These are phyloP conservation scores for Creontiades dilutus DNA, from an alignment of 2,888 invertebrate species.

Conservation along the genomic window DNA sequence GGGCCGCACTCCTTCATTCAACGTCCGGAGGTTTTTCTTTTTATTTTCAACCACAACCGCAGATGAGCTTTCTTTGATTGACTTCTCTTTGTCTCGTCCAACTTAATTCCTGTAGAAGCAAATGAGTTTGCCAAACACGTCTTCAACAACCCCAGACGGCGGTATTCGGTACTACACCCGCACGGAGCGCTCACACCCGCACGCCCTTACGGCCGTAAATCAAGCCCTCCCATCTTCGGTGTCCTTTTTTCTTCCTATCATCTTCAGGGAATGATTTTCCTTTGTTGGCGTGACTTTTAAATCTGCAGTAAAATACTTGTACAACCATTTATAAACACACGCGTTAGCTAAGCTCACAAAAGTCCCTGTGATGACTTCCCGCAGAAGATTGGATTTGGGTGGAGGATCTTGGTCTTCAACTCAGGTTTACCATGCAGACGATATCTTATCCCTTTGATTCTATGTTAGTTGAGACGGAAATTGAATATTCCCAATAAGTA, in stretches of 20 bases:
- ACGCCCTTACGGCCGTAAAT: neutral
- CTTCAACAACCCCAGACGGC: neutral
- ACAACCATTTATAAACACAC: neutral
- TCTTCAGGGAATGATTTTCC: neutral
- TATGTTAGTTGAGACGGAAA: too few relatives aligned
- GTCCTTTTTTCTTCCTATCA: neutral
- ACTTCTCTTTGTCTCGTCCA: constrained; percentile 20
- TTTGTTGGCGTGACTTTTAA: neutral
- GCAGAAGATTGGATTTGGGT: too few relatives aligned
- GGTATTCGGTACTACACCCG: constrained; percentile 15
- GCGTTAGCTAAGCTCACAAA: too few relatives aligned
- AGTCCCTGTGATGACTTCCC: too few relatives aligned
- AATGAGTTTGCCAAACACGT: constrained; percentile 34
- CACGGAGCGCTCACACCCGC: neutral
- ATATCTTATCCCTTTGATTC: too few relatives aligned
- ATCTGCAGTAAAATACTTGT: neutral
- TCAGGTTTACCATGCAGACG: too few relatives aligned
- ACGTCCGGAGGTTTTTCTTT: neutral
- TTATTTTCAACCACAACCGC: neutral
- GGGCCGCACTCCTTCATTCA: constrained; percentile 1
- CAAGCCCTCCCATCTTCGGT: neutral
- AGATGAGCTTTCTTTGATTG: constrained; percentile 39
- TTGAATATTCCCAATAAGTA: too few relatives aligned
- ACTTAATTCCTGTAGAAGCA: constrained; percentile 3
- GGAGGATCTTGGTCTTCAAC: too few relatives aligned